Evolutionary conservation across 2,888 invertebrate genomes (phyloP).

Genomic region (Sarcophaga carnaria): DNA sequence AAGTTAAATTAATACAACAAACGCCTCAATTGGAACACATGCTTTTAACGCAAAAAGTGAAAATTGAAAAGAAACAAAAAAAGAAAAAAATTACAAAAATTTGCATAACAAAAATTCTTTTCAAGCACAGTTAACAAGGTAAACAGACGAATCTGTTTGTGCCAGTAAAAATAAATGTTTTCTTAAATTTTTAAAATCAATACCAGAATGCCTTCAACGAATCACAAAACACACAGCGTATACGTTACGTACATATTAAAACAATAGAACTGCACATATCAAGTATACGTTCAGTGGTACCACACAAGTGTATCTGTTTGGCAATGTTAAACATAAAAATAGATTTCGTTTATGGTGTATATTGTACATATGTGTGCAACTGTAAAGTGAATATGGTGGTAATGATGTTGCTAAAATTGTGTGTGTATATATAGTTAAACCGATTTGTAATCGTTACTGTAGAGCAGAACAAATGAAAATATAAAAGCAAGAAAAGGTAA

Average conservation of each 20-base stretch:
- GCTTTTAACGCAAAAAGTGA: background rate
- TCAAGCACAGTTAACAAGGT: slow-evolving; percentile 21
- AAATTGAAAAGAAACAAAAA: background rate
- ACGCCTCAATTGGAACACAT: slow-evolving; percentile 18
- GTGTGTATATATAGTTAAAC: background rate
- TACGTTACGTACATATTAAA: background rate
- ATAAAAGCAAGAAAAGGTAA: background rate
- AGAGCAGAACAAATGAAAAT: background rate
- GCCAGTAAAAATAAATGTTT: background rate
- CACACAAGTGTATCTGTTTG: background rate
- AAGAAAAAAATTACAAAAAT: slow-evolving; percentile 3
- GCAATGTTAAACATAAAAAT: no score
- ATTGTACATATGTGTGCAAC: no score
- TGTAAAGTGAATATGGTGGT: no score
- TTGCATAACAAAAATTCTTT: slow-evolving; percentile 32
- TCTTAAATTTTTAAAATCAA: background rate
- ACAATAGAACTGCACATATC: background rate
- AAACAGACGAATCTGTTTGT: background rate
- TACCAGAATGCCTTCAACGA: background rate
- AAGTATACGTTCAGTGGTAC: slow-evolving; percentile 5
- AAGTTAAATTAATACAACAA: background rate
- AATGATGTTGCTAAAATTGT: background rate
- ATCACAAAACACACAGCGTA: background rate
- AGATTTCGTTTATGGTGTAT: no score
- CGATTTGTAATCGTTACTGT: background rate